Conservation (phyloP, 1,140 invertebrate genomes). For the Micrasema minimum region DNA sequence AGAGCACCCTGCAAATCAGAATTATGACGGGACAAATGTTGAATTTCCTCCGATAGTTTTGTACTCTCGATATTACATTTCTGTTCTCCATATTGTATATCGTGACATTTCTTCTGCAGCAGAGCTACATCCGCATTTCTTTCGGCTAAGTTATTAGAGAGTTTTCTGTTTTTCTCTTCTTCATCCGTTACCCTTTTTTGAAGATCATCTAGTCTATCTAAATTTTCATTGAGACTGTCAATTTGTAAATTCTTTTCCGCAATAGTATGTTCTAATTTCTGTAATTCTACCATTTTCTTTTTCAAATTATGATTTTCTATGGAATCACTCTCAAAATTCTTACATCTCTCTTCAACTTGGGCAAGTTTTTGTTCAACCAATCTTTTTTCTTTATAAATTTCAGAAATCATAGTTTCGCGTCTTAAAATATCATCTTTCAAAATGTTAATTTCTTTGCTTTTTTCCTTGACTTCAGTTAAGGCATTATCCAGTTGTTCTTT, state of each 20-base stretch:
- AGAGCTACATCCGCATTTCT: conserved; percentile 56
- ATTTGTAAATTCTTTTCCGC: conserved; percentile 67
- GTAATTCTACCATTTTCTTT: conserved; percentile 60
- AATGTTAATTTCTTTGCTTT: conserved; percentile 68
- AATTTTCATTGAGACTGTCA: conserved; percentile 64
- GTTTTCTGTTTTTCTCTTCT: conserved; percentile 61
- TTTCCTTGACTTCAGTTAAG: conserved; percentile 67
- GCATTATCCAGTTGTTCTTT: conserved; percentile 68
- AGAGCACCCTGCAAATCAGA: conserved; percentile 53
- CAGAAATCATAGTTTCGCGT: conserved; percentile 71
- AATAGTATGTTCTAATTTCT: conserved; percentile 62
- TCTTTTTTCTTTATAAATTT: conserved; percentile 69
- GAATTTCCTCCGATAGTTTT: conserved; percentile 47
- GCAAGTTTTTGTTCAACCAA: conserved; percentile 63
- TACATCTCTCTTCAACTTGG: conserved; percentile 61
- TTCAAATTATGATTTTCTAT: conserved; percentile 60
- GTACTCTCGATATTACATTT: conserved; percentile 49
- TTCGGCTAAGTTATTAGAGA: conserved; percentile 60
- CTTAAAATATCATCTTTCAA: conserved; percentile 69
- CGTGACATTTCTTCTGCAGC: conserved; percentile 44
- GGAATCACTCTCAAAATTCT: conserved; percentile 60
- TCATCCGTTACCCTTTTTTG: conserved; percentile 63
- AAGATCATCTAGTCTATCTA: conserved; percentile 63
- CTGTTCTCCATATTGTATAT: conserved; percentile 50
- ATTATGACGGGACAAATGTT: conserved; percentile 47